Conservation (phyloP, 1,140 invertebrate species). For the Manduca sexta region DNA sequence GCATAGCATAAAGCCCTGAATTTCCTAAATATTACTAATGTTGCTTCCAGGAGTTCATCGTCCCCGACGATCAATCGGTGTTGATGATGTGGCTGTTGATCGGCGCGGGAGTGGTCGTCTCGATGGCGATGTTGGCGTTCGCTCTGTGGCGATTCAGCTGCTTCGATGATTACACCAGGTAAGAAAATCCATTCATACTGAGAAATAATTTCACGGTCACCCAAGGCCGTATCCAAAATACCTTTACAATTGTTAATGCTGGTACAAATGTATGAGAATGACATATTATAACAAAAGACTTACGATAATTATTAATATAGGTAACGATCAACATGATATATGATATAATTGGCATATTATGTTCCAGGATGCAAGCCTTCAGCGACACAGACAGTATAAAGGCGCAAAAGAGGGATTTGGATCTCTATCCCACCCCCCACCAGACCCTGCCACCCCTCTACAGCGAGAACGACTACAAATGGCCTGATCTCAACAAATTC, state of each 20-base stretch:
- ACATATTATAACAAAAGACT: too few species aligned
- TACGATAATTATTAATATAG: too few species aligned
- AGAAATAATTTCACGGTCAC: too few species aligned
- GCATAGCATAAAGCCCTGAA: too few species aligned
- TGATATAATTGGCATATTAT: not conserved
- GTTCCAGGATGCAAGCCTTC: constrained; percentile 48
- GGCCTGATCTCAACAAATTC: constrained; percentile 30
- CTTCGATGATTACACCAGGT: constrained; percentile 57
- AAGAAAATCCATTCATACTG: not conserved
- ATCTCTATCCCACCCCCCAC: constrained; percentile 58
- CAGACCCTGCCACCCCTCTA: constrained; percentile 61
- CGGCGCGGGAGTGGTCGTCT: constrained; percentile 37
- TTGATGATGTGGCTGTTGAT: constrained; percentile 51
- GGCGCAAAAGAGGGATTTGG: constrained; percentile 42
- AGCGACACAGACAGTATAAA: constrained; percentile 49
- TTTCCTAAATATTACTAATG: too few species aligned
- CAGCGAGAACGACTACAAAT: constrained; percentile 43
- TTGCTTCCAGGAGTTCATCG: constrained; percentile 48
- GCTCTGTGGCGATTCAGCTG: constrained; percentile 59
- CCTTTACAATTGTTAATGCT: too few species aligned
- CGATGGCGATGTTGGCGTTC: constrained; percentile 46
- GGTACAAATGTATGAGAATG: too few species aligned
- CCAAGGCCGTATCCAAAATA: too few species aligned
- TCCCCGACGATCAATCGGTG: constrained; percentile 38
- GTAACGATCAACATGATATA: not conserved